phyloP scores from a whole-genome alignment of 2,888 invertebrate genomes.

The Ichneumoninae sp. region DNA sequence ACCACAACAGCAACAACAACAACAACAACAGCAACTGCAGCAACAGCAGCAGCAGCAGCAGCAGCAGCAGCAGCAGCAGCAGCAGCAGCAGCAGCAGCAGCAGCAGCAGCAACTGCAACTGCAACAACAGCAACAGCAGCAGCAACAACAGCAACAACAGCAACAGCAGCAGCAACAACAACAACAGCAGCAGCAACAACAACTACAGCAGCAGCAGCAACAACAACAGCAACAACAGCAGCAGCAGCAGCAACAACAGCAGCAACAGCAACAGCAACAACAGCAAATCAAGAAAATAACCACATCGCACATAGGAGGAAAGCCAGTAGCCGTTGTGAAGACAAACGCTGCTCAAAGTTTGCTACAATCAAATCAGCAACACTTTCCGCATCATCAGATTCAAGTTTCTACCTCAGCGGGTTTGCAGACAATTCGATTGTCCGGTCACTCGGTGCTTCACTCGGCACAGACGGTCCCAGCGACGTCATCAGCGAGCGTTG shows the following conservation, averaged over 20 bases:
- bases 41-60: constrained; percentile 15
- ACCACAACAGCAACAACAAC: constrained; percentile 17
- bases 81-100: constrained; percentile 69
- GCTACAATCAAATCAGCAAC: constrained; percentile 82
- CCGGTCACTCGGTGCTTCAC: constrained; percentile 83
- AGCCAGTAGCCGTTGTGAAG: constrained; percentile 81
- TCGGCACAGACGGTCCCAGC: constrained; percentile 83
- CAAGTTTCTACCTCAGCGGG: constrained; percentile 84
- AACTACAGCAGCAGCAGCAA: constrained; percentile 9
- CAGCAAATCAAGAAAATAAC: constrained; percentile 76
- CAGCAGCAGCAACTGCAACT: constrained; percentile 71
- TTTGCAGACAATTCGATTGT: constrained; percentile 86
- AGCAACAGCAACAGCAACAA: constrained; percentile 55
- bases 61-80: constrained; percentile 70
- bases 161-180: constrained; percentile 70
- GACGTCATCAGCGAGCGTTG: constrained; percentile 79
- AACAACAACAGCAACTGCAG: constrained; percentile 55
- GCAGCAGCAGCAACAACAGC: constrained; percentile 65
- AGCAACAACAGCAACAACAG: constrained; percentile 11
- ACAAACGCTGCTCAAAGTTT: constrained; percentile 80
- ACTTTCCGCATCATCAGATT: constrained; percentile 83
- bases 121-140: constrained; percentile 27
- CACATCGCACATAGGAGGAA: constrained; percentile 72
- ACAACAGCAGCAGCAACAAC: constrained; percentile 68
- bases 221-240: constrained; percentile 28